These are phyloP conservation scores for Drosophila sordidapex DNA, from an alignment of 2,888 invertebrate species.

Conservation along the genomic window DNA sequence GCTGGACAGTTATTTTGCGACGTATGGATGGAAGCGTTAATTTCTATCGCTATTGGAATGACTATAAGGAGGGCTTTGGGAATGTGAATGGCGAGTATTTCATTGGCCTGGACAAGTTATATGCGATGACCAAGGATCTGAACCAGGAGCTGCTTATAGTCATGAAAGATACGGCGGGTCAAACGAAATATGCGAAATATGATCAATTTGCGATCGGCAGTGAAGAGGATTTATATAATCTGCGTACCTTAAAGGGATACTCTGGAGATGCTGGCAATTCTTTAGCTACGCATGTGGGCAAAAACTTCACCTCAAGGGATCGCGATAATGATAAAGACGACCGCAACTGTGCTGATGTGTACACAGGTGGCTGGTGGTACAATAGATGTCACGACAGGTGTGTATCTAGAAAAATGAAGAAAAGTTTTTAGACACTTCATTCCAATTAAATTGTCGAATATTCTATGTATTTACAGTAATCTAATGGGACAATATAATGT, in stretches of 20 bases:
- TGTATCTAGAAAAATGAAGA: neutral
- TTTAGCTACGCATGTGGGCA: constrained; percentile 88
- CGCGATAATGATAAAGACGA: constrained; percentile 89
- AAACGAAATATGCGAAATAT: constrained; percentile 87
- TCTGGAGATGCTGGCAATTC: constrained; percentile 89
- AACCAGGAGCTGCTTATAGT: constrained; percentile 87
- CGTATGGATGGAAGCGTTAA: constrained; percentile 88
- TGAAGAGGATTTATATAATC: constrained; percentile 88
- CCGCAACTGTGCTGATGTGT: constrained; percentile 88
- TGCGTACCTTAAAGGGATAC: constrained; percentile 88
- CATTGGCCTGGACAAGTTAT: constrained; percentile 89
- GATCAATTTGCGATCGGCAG: constrained; percentile 88
- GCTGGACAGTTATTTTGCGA: constrained; percentile 89
- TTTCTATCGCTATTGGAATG: constrained; percentile 88
- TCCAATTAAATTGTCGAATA: neutral
- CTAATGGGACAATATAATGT: constrained; percentile 88
- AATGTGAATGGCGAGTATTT: constrained; percentile 90
- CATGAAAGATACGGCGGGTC: constrained; percentile 87
- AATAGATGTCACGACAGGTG: constrained; percentile 88
- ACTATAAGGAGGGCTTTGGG: constrained; percentile 87
- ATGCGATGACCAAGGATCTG: constrained; percentile 84
- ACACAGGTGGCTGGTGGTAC: constrained; percentile 90
- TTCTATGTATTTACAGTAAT: constrained; percentile 85
- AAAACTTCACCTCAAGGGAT: constrained; percentile 88
- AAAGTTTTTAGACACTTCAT: neutral